Base-by-base conservation (phyloP, 2,888 invertebrate genomes). In the Harpalus rubripes region DNA sequence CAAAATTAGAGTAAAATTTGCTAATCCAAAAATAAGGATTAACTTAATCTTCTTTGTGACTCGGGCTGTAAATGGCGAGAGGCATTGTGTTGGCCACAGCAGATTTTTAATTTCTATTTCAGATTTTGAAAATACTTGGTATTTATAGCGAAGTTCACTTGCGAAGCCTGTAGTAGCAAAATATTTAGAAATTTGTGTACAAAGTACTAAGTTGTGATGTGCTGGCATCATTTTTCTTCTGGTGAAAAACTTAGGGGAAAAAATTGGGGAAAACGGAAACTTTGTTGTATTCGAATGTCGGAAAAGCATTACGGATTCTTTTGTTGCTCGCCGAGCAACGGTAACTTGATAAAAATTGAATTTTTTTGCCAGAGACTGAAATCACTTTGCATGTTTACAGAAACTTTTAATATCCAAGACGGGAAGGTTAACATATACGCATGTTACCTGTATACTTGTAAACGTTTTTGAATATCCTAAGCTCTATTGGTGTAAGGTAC, bases 261-360 rank as follows among this genome's bases (percentile, higher is more conserved):
- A 78, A 78, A 78, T 56, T 78, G 56, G 56, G 12, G 56, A 78
- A 78, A 78, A 78, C 52, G 78, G 78, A 78, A 78, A 78, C 78
- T 78, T 78, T 78, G 39, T 78, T 78, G 78, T 78, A 78, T 78
- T 58, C 58, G 52, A 74, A 74, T 74, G 78, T 61, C 44, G 74
- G 39, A 59, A 83, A 72, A 39, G 83, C 61, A 83, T 83, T 83
- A 74, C 39, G 39, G 83, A 76, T 74, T 83, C 83, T 74, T 83
- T 83, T 83, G 83, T 83, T 83, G 83, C 74, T 74, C 72, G 32
- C 18, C 26, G 41, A 83, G 68, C 74, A 39, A 74, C 83, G 76
- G 74, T 76, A 83, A 83, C 83, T 72, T 83, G 83, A 83, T 83
- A 83, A 83, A 83, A 83, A 83, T 83, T 83, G 83, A 72, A 76